These are phyloP conservation scores for Fratercula arctica DNA, from an alignment of 2,797 vertebrate genomes.

Conservation along the genomic window DNA sequence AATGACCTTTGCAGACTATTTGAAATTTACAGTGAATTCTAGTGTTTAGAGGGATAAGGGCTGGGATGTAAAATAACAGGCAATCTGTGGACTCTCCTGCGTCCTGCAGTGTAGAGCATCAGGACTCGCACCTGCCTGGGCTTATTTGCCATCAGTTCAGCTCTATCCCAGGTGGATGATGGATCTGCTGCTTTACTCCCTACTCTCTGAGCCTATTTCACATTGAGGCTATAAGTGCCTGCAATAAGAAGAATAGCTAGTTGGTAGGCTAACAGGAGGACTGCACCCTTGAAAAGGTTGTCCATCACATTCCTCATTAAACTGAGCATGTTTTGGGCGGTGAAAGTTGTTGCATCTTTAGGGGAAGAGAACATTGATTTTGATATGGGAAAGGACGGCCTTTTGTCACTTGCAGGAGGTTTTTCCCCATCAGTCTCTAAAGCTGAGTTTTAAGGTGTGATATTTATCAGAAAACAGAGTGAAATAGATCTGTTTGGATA, in stretches of 20 bases:
- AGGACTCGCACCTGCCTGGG: neutral
- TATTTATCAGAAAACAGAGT: neutral
- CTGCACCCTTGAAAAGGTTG: neutral
- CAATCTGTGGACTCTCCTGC: rapidly evolving
- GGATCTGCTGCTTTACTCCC: neutral
- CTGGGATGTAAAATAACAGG: neutral
- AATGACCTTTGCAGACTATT: neutral
- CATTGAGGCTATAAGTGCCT: neutral
- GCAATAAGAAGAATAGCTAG: neutral
- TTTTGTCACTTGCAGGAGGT: neutral
- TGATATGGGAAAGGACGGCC: neutral
- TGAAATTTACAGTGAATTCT: neutral
- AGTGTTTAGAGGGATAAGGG: neutral
- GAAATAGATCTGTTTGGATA: neutral
- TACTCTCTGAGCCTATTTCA: neutral
- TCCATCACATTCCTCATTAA: neutral
- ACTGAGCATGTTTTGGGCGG: neutral
- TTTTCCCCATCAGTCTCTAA: neutral
- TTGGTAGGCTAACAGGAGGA: neutral
- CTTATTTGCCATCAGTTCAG: neutral
- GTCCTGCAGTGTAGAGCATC: neutral
- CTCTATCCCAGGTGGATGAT: neutral
- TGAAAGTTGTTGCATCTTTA: neutral
- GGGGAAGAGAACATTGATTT: neutral
- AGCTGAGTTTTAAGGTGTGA: neutral